Base-by-base conservation (phyloP, 1,140 invertebrate species). In the Drosophila fuyamai region DNA sequence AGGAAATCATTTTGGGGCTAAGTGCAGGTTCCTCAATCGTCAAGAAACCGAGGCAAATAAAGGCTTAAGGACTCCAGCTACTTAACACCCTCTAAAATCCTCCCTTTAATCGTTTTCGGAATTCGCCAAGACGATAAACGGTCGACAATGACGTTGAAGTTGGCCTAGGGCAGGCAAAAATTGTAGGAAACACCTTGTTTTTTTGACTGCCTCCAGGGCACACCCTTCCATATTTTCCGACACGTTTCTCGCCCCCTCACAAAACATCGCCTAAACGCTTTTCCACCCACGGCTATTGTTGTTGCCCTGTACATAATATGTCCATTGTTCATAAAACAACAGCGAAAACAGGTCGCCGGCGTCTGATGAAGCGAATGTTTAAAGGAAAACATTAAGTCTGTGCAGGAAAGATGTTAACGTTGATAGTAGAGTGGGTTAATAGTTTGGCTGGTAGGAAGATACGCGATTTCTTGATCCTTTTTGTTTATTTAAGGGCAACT, bases 321-420 rank as follows among this genome's bases (percentile, higher is more conserved):
- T 72, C 79, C 83, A 76, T 86, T 88, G 83, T 88, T 86, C 82
- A 83, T 53, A 79, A 86, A 86, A 89, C 79, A 83, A 89, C 66
- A 62, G 60, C 41, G 59, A 68, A 81, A 81, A 77, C 78, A 78
- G 68, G 75, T 68, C 66, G 81, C 65, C 51, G 50, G 27, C 46
- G 68, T 71, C 51, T 62, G 57, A 74, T 67, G 68, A 61, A 32
- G 60, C 59, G 43, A 55, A 53, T 48, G 46, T 35, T 71, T 57
- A 55, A 65, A 35, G 36, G 36, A 54, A 79, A 57, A 51, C 50
- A 61, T 51, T 61, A 75, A 62, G 47, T 35, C 16, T n/a, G 43
- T 12, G 8, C 16, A 16, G 16, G 18, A 18, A 53, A 41, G 18
- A 16, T 56, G 51, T 54, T 29, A 23, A 38, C 36, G 16, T 29